A percentile compares a stretch with the other conserved stretches of the same genome.
Evolutionary conservation across 2,888 invertebrate genomes (phyloP).

Genomic region (Stenolophus ochropezus): DNA sequence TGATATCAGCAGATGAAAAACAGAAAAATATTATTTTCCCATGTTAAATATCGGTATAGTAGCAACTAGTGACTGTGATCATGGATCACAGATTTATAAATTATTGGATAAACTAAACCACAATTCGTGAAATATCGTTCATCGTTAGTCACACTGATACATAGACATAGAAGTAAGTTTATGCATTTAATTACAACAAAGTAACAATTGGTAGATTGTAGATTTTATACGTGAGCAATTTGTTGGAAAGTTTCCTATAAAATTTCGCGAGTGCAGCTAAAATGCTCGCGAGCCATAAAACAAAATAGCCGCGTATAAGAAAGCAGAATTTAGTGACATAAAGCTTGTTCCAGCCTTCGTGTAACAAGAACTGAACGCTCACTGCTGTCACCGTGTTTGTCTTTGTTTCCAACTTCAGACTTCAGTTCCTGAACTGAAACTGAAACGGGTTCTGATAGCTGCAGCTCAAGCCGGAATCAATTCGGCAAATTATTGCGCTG

Average conservation of each 20-base stretch:
- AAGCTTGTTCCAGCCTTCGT: background rate
- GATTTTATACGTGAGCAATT: background rate
- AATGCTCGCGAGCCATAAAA: background rate
- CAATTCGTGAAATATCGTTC: too few relatives aligned
- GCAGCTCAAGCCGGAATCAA: background rate
- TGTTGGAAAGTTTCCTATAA: background rate
- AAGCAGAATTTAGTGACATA: conserved; percentile 2
- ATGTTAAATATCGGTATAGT: too few relatives aligned
- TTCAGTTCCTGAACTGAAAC: background rate
- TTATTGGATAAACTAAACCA: too few relatives aligned
- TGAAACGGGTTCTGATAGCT: background rate
- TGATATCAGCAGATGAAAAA: too few relatives aligned
- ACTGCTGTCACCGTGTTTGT: background rate
- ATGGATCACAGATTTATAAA: too few relatives aligned
- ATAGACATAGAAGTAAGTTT: background rate
- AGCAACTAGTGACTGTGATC: too few relatives aligned
- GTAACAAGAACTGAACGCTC: background rate
- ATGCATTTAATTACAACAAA: background rate
- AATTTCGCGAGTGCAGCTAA: background rate
- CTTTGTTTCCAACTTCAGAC: conserved; percentile 2
- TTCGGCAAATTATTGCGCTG: background rate
- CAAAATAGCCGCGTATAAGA: background rate
- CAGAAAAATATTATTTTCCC: too few relatives aligned
- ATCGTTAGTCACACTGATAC: too few relatives aligned
- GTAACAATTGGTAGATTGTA: background rate